phyloP scores from a whole-genome alignment of 2,797 vertebrate genomes.

The Semaprochilodus insignis region DNA sequence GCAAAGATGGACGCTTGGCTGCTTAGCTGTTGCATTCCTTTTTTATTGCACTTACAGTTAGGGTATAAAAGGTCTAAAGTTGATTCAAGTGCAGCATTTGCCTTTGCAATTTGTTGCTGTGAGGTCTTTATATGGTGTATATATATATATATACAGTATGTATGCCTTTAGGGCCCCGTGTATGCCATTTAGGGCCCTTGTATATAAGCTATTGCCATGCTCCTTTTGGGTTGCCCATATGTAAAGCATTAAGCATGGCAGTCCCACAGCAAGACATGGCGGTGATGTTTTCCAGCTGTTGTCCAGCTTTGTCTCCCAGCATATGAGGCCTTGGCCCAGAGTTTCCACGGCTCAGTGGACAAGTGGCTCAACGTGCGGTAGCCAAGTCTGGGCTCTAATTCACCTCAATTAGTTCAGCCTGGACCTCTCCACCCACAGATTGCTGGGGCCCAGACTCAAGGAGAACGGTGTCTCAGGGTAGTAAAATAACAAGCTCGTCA shows the following conservation, averaged over 20 bases:
- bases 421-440: constrained; percentile 28
- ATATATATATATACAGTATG: no score
- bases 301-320: constrained; percentile 40
- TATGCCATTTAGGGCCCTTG: no score
- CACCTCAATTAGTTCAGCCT: constrained; percentile 47
- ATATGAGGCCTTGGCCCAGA: constrained; percentile 2
- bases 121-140: no score
- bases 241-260: constrained; percentile 69
- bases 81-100: no score
- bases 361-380: constrained; percentile 10
- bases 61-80: no score
- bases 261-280: constrained; percentile 63
- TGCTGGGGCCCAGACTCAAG: constrained; percentile 6
- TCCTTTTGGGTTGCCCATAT: constrained; percentile 62
- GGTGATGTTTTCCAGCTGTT: constrained; percentile 74
- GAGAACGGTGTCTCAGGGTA: not conserved
- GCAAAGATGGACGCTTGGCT: no score
- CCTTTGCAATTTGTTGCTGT: no score
- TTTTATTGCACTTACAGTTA: no score
- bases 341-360: constrained; percentile 4
- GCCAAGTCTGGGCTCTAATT: constrained; percentile 45
- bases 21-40: no score
- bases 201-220: not conserved
- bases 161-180: no score
- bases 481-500: constrained; percentile 41